phyloP scores from a whole-genome alignment of 2,797 vertebrate species.

The Crypturellus tataupa region DNA sequence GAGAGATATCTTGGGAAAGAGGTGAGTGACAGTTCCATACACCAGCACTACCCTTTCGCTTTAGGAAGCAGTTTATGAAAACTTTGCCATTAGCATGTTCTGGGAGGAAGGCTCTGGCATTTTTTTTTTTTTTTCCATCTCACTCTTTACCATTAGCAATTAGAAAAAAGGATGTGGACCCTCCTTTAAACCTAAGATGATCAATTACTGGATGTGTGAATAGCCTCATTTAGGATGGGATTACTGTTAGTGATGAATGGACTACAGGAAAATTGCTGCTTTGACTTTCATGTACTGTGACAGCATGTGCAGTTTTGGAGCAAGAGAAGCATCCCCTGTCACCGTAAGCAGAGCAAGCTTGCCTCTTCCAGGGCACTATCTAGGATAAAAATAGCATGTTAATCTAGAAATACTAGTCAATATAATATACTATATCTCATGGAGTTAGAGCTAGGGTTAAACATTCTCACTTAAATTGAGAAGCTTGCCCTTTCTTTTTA shows the following conservation, averaged over 20 bases:
- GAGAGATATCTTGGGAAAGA: background rate
- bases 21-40: background rate
- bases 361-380: background rate
- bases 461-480: background rate
- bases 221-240: background rate
- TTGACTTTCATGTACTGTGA: background rate
- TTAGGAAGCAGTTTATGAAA: background rate
- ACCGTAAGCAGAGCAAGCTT: rapidly evolving
- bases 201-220: background rate
- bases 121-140: constrained; percentile 3
- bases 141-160: background rate
- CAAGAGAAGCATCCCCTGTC: background rate
- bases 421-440: background rate
- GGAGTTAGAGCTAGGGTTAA: background rate
- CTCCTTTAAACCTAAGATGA: background rate
- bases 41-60: background rate
- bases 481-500: background rate
- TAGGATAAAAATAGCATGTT: background rate
- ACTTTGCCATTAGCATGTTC: background rate
- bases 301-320: background rate
- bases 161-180: background rate
- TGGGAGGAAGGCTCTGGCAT: background rate
- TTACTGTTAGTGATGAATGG: background rate
- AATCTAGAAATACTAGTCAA: background rate
- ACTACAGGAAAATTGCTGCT: background rate